Evolutionary conservation across 2,113 vertebrate species (phyloP), one percentile per base, ranked within the genome.

Genomic region (Esox niger): DNA sequence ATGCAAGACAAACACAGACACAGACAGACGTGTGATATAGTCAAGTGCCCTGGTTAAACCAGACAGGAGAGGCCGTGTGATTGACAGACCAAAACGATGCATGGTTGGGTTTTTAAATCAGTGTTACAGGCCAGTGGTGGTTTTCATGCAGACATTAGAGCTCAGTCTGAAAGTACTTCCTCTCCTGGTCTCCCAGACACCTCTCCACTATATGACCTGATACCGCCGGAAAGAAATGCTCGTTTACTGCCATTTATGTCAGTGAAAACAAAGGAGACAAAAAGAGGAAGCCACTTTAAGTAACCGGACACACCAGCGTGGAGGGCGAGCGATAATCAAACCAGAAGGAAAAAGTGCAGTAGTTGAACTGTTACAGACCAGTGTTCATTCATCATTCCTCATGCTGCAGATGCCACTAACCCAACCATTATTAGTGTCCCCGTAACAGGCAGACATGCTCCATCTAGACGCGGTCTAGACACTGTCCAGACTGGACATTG

Each of bases 121-220:
- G 62, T 64, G 68, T 62, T 62, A 79, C 52, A 71, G 73, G 43
- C 52, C 47, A 21, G 47, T 70, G 66, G 31, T 76, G 68, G 75
- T 54, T 72, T 68, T 78, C 88, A 89, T 88, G 88, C 84, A 86
- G 80, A 25, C 21, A 8, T 9, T n/a, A 54, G n/a, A 15, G 38
- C 38, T 43, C 3, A 17, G 38, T 43, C 38, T 43, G 17, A 43
- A 43, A 15, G 13, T 4, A 4, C 38, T 17, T 43, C 38, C 38
- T 43, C 15, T 43, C 38, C 38, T 43, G 13, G 15, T 43, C 38
- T 43, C 38, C 38, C 17, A 4, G 17, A 10, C 38, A 15, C 38
- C 17, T 43, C 38, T 43, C 11, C 38, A 43, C 38, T 17, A n/a
- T n/a, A n/a, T n/a, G 38, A 43, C 38, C 38, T 43, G 38, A 43